Base-by-base conservation (phyloP, 2,888 invertebrate species). In the Ceriagrion tenellum region DNA sequence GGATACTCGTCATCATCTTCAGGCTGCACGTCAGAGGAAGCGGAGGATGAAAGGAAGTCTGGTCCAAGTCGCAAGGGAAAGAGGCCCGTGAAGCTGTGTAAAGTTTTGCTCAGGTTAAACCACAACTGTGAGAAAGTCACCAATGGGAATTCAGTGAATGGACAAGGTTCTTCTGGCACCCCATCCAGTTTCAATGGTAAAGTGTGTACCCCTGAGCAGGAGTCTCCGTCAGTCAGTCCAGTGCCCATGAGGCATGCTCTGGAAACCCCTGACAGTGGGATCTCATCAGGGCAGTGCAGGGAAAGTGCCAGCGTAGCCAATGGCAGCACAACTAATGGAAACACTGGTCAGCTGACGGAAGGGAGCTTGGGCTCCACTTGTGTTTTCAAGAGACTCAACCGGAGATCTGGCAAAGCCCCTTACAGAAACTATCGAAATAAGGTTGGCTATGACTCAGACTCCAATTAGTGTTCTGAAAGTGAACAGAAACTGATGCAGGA, bases 221-320 rank as follows among this genome's bases (percentile, higher is more conserved):
- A 93, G 63, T 55, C 93, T 47, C 47, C 47, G 18, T n/a, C 69
- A 26, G 63, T 93, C 40, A 93, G 93, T 69, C 93, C 93, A 47
- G 18, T 93, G n/a, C 74, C 93, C 16, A 47, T 47, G 69, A 93
- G 93, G 93, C 93, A 47, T 47, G 69, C n/a, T 35, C 35, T 93
- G 30, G 93, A 74, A 93, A 96, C 96, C 4, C 96, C 97, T 0
- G 97, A 97, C 95, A 97, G 97, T 95, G 97, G 97, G 13, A 96
- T 97, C 81, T 96, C 96, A 2, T 97, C 97, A 16, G 96, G 96
- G 23, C 95, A 96, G 18, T 97, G 93, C 47, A 35, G 69, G 47
- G 93, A 93, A 35, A 93, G 91, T 63, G 91, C 59, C 26, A 40
- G 69, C 69, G 26, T 69, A 10, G 35, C 47, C 63, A 93, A 69